Base-by-base conservation (phyloP, 1,140 invertebrate species). In the Hypsibius dujardini region DNA sequence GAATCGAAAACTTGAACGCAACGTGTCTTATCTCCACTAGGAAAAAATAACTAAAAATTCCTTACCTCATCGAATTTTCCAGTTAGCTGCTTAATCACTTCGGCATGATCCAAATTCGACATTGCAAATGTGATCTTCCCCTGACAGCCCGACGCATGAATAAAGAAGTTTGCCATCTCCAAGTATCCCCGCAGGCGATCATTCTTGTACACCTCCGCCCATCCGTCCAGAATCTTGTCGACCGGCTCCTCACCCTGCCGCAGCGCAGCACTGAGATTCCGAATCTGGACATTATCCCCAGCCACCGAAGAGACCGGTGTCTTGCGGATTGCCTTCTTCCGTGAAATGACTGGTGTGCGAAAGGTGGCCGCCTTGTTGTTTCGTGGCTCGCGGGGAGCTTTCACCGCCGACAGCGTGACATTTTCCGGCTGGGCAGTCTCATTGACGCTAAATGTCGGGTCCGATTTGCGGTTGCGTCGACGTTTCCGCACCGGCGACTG, bases 41-140 rank as follows among this genome's bases (percentile, higher is more conserved):
- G n/a, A n/a, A n/a, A n/a, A n/a, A n/a, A n/a, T n/a, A n/a, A n/a
- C n/a, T n/a, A n/a, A n/a, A n/a, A n/a, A n/a, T n/a, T n/a, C n/a
- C n/a, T n/a, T 76, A 88, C 88, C 83, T 98, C 94, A 82, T 98
- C 95, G 83, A 98, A 99, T 80, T 98, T 92, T 80, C 98, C 95
- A 12, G 95, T 97, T 92, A 99, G 95, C 81, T 90, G 92, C 72
- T 92, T 82, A 76, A 98, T 97, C 73, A 99, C 95, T 45, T 92
- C 88, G 1, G 92, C 92, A 82, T 95, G 92, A 77, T 95, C 92
- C 86, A 95, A 91, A 56, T 86, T 86, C 62, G 87, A 84, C 90
- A 95, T 95, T 75, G 90, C 86, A 46, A 89, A 85, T 1, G 93
- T 93, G 73, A 99, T 94, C 77, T 88, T 87, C 3, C 95, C 95